These are phyloP conservation scores for human (Homo sapiens) DNA, from an alignment of 2,113 vertebrate genomes.

Conservation along the genomic window DNA sequence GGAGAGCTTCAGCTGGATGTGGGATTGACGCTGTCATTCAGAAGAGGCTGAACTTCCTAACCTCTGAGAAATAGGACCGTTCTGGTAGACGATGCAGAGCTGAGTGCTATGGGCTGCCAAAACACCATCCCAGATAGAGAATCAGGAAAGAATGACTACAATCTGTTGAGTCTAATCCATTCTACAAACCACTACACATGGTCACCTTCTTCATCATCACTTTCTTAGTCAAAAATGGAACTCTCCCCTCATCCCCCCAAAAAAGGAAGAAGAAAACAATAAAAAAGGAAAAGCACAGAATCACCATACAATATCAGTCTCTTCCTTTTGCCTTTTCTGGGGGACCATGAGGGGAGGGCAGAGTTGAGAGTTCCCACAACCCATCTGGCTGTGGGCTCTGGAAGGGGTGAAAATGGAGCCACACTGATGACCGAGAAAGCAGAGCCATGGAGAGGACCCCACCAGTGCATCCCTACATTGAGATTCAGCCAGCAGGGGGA, in stretches of 20 bases:
- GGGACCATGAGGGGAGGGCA: fast-evolving
- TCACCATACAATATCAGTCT: fast-evolving
- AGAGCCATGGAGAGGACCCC: fast-evolving
- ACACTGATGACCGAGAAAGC: fast-evolving
- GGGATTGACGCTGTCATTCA: background rate
- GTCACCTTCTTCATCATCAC: background rate
- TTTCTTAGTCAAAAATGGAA: background rate
- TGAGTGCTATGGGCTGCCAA: fast-evolving
- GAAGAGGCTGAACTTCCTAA: background rate
- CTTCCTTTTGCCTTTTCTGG: background rate
- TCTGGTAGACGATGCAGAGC: fast-evolving
- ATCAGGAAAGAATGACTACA: fast-evolving
- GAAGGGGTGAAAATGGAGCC: background rate
- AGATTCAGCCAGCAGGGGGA: fast-evolving
- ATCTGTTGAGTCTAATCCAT: fast-evolving
- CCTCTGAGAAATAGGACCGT: background rate
- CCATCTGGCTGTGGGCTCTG: background rate
- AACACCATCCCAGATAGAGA: fast-evolving
- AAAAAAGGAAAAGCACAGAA: background rate
- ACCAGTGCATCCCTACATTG: fast-evolving
- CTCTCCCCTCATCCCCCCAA: fast-evolving
- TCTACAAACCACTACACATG: fast-evolving
- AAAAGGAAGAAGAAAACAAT: background rate
- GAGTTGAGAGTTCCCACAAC: fast-evolving
- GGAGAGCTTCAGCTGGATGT: background rate